Evolutionary conservation across 2,888 invertebrate species (phyloP).

Genomic region (Eilema griseolum): DNA sequence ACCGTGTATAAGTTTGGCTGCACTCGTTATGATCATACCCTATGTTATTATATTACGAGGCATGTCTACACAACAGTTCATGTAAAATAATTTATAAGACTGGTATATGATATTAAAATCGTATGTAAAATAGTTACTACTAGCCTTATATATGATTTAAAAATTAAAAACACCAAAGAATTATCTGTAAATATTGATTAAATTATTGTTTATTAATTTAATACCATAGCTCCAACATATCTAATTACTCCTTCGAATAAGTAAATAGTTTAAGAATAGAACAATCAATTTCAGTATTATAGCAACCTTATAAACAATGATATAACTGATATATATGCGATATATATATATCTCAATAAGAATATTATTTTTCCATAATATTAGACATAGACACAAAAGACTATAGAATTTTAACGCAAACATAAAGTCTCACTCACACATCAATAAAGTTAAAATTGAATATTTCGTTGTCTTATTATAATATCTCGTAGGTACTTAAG

Average conservation of each 20-base stretch:
- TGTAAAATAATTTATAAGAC: slow-evolving; percentile 58
- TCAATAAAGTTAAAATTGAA: slow-evolving; percentile 1
- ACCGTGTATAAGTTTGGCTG: slow-evolving; percentile 19
- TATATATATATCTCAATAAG: slow-evolving; percentile 9
- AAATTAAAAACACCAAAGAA: slow-evolving; percentile 54
- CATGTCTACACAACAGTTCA: slow-evolving; percentile 41
- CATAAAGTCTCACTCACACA: slow-evolving; percentile 4
- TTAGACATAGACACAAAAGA: slow-evolving; percentile 23
- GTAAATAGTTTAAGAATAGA: slow-evolving; percentile 35
- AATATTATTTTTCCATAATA: slow-evolving; percentile 33
- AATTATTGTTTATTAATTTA: slow-evolving; percentile 48
- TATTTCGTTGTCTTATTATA: background rate
- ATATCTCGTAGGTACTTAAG: background rate
- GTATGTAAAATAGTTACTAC: slow-evolving; percentile 54
- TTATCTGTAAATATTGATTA: slow-evolving; percentile 52
- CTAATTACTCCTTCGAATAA: slow-evolving; percentile 31
- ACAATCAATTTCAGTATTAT: slow-evolving; percentile 48
- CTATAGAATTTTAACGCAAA: slow-evolving; percentile 7
- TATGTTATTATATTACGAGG: slow-evolving; percentile 35
- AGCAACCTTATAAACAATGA: slow-evolving; percentile 19
- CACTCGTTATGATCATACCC: slow-evolving; percentile 59
- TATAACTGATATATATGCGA: slow-evolving; percentile 20
- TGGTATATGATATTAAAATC: slow-evolving; percentile 51
- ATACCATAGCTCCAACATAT: slow-evolving; percentile 42
- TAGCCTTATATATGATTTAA: slow-evolving; percentile 43